Conservation (phyloP, 2,888 invertebrate genomes). For the Himalopsyche kuldschensis region DNA sequence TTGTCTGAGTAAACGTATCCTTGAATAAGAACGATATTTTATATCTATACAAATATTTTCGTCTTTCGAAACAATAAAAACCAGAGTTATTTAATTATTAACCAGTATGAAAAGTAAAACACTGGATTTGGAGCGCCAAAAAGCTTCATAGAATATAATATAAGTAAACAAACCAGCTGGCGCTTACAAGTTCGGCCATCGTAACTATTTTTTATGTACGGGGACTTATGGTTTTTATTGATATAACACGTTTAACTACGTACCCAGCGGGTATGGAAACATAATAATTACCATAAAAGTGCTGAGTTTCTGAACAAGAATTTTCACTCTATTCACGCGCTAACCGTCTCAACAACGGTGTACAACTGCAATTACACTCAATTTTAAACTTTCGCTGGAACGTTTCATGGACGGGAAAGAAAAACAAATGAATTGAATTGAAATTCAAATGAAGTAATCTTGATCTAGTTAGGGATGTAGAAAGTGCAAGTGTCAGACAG, state of each 20-base stretch:
- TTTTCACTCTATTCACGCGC: neutral
- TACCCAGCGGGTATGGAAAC: neutral
- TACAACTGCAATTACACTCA: neutral
- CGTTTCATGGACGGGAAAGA: neutral
- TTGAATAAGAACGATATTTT: no score
- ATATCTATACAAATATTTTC: no score
- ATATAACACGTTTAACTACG: neutral
- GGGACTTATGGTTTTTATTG: neutral
- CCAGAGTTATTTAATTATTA: no score
- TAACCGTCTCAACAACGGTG: neutral
- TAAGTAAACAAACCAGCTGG: no score
- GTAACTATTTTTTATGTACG: neutral
- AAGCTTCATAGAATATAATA: no score
- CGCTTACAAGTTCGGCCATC: no score
- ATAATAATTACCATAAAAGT: neutral
- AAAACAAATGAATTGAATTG: neutral
- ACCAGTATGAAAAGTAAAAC: no score
- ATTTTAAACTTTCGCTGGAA: neutral
- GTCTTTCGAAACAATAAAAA: no score
- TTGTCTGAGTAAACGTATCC: no score
- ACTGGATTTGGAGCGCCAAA: no score
- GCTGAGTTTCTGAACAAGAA: neutral
- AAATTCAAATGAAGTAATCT: slow-evolving; percentile 9
- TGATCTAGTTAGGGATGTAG: slow-evolving; percentile 1
- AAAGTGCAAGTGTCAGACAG: slow-evolving; percentile 9